phyloP scores from a whole-genome alignment of 2,113 vertebrate species.

The Ia io region DNA sequence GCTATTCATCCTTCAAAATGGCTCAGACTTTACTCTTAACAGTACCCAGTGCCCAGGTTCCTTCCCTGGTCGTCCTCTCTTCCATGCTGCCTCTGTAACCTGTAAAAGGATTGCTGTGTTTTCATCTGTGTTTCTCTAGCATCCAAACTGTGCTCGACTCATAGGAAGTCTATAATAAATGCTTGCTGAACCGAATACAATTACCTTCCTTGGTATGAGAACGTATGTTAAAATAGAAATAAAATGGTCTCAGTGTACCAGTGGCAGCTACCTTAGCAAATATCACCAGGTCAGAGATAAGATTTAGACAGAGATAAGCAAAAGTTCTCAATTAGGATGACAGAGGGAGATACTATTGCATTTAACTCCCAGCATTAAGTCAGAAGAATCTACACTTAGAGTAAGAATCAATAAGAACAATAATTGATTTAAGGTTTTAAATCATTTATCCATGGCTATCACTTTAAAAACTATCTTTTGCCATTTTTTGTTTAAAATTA shows the following conservation, averaged over 20 bases:
- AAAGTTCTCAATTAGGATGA: neutral
- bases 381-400: neutral
- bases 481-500: slow-evolving; percentile 2
- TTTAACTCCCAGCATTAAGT: neutral
- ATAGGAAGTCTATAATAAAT: neutral
- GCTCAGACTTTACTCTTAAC: neutral
- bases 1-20: neutral
- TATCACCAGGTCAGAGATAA: neutral
- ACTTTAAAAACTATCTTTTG: slow-evolving; percentile 7
- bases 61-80: neutral
- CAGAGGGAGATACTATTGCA: neutral
- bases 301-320: neutral
- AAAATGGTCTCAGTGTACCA: neutral
- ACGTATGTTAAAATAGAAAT: neutral
- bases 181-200: neutral
- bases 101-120: neutral
- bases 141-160: neutral
- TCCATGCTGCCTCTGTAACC: neutral
- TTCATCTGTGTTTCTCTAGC: neutral
- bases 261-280: neutral
- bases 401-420: neutral
- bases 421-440: neutral
- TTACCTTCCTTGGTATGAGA: neutral
- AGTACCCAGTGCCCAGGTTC: neutral
- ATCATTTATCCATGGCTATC: neutral